Evolutionary conservation across 2,113 vertebrate genomes (phyloP).

Genomic region (Pristiophorus japonicus): DNA sequence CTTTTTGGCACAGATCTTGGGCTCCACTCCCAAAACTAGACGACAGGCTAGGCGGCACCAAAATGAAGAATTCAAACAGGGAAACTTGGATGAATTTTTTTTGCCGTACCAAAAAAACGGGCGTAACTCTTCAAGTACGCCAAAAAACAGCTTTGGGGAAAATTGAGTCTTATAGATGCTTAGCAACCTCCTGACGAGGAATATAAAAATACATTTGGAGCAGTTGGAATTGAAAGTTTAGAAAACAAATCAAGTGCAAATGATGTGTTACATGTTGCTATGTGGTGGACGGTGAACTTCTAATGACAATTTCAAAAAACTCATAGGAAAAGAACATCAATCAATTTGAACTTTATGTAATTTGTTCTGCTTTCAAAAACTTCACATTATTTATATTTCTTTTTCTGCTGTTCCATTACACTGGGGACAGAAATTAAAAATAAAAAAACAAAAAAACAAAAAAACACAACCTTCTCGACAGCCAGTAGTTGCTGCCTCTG

Average conservation of each 20-base stretch:
- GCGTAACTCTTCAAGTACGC: too few relatives aligned
- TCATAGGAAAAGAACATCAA: background rate
- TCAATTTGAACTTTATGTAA: background rate
- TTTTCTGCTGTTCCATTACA: background rate
- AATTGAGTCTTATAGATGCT: background rate
- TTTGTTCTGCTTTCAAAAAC: background rate
- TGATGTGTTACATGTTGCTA: too few relatives aligned
- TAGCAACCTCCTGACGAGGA: background rate
- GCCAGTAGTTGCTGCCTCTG: constrained; percentile 83
- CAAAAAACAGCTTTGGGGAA: too few relatives aligned
- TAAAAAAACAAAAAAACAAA: too few relatives aligned
- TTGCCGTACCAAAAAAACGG: too few relatives aligned
- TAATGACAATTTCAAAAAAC: too few relatives aligned
- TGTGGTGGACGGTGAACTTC: too few relatives aligned
- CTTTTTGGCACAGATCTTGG: too few relatives aligned
- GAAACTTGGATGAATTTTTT: too few relatives aligned
- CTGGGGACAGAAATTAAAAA: background rate
- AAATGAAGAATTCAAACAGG: too few relatives aligned
- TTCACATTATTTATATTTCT: background rate
- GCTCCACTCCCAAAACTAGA: too few relatives aligned
- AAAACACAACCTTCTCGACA: constrained; percentile 76
- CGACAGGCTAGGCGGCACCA: too few relatives aligned
- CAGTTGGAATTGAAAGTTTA: background rate
- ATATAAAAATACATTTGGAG: background rate
- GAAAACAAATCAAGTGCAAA: background rate